These are phyloP conservation scores for Phalloptychus januarius DNA, from an alignment of 2,797 vertebrate genomes.

Conservation along the genomic window DNA sequence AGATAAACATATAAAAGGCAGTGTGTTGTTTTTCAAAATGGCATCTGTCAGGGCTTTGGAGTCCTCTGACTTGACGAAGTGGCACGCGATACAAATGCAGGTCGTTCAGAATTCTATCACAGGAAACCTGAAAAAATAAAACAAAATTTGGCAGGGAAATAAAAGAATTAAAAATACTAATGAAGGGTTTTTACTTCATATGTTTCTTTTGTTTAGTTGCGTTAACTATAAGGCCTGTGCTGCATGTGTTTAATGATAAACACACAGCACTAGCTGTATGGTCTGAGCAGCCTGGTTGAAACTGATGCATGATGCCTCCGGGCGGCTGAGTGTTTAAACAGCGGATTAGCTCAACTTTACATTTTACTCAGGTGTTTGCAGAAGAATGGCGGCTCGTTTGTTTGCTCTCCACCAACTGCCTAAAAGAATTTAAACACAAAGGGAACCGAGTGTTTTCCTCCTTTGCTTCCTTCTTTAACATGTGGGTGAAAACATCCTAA, in stretches of 20 bases:
- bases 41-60: background rate
- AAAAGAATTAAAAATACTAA: background rate
- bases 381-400: conserved; percentile 43
- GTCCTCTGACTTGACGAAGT: background rate
- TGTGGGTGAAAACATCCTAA: conserved; percentile 31
- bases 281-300: background rate
- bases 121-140: background rate
- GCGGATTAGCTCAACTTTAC: conserved; percentile 38
- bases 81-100: background rate
- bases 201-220: background rate
- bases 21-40: background rate
- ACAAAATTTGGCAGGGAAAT: background rate
- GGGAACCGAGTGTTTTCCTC: conserved; percentile 47
- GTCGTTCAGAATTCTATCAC: too few species aligned
- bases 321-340: conserved; percentile 34
- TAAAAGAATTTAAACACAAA: conserved; percentile 61
- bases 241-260: background rate
- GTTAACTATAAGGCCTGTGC: background rate
- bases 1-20: background rate
- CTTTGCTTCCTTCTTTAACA: conserved; percentile 31
- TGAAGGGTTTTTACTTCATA: background rate
- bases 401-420: conserved; percentile 56
- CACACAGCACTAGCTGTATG: background rate
- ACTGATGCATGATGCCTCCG: background rate
- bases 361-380: conserved; percentile 56